A percentile compares a stretch with the other conserved stretches of the same genome.
These are phyloP conservation scores for Tragelaphus imberbis DNA, from an alignment of 2,113 vertebrate genomes.

Conservation along the genomic window DNA sequence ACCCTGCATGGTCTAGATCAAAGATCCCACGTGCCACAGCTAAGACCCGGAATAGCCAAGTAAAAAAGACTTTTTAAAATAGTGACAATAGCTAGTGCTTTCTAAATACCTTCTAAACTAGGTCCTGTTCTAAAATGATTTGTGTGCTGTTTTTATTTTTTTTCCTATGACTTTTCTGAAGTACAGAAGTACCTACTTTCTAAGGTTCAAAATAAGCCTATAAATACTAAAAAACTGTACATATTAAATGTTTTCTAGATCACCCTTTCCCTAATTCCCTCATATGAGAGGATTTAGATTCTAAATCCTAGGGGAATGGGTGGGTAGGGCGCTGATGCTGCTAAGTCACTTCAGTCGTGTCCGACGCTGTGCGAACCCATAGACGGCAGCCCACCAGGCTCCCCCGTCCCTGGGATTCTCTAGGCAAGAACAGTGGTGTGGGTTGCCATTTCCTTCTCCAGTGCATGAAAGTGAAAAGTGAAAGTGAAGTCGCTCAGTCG, in stretches of 20 bases:
- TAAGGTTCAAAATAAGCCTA: not conserved
- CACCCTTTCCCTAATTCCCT: not conserved
- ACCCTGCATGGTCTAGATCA: not conserved
- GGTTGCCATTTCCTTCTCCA: not conserved
- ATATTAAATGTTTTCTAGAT: not conserved
- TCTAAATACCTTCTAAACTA: not conserved
- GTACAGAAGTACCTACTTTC: not conserved
- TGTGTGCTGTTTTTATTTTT: not conserved
- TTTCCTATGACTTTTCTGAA: not conserved
- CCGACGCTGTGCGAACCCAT: rapidly evolving
- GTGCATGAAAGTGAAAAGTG: not conserved
- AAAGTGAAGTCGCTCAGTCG: not conserved
- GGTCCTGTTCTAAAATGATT: not conserved
- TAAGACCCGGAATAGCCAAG: not conserved
- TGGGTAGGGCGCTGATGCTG: not conserved
- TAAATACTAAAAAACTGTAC: not conserved
- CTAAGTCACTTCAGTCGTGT: not conserved
- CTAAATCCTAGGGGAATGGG: not conserved
- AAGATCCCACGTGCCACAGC: not conserved
- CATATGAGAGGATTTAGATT: not conserved
- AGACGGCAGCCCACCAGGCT: not conserved
- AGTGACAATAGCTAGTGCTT: not conserved
- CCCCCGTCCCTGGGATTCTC: not conserved
- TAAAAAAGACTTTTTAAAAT: not conserved
- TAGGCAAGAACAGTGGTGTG: not conserved